Evolutionary conservation across 1,140 invertebrate species (phyloP).

Genomic region (Trachymyrmex septentrionalis): DNA sequence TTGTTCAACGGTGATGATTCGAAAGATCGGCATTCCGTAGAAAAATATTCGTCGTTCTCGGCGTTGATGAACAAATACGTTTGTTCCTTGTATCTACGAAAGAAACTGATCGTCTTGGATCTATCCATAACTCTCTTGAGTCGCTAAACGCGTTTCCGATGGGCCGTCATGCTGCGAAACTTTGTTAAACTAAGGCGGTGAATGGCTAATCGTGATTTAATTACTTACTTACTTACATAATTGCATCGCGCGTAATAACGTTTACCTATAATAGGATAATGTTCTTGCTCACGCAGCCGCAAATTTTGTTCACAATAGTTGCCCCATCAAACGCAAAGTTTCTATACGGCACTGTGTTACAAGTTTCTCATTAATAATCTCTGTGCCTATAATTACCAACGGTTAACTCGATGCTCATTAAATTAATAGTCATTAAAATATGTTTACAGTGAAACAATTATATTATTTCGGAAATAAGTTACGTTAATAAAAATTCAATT

Average conservation of each 20-base stretch:
- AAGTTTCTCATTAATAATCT: conserved; percentile 58
- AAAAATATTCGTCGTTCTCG: conserved; percentile 19
- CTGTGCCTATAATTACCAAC: conserved; percentile 35
- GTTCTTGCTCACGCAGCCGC: conserved; percentile 57
- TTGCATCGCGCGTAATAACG: conserved; percentile 63
- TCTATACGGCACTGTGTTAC: conserved; percentile 6
- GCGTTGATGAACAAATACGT: background rate
- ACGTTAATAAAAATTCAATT: background rate
- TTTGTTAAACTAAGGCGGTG: conserved; percentile 61
- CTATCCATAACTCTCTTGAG: background rate
- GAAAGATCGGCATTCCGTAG: background rate
- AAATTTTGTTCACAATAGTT: conserved; percentile 60
- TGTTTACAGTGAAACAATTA: background rate
- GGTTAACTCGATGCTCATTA: conserved; percentile 26
- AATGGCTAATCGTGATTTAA: conserved; percentile 62
- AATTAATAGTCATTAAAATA: conserved; percentile 24
- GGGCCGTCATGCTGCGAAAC: conserved; percentile 55
- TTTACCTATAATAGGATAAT: conserved; percentile 62
- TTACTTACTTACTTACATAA: conserved; percentile 64
- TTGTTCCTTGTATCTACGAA: background rate
- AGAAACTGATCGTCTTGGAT: conserved; percentile 33
- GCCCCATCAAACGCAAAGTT: conserved; percentile 50
- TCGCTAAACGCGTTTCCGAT: conserved; percentile 57
- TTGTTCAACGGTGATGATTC: background rate
- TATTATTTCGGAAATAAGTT: conserved; percentile 17